Evolutionary conservation across 64 coral and sea anemone genomes (phyloP), one percentile per base, ranked within the genome.

Genomic region (Montipora efflorescens): DNA sequence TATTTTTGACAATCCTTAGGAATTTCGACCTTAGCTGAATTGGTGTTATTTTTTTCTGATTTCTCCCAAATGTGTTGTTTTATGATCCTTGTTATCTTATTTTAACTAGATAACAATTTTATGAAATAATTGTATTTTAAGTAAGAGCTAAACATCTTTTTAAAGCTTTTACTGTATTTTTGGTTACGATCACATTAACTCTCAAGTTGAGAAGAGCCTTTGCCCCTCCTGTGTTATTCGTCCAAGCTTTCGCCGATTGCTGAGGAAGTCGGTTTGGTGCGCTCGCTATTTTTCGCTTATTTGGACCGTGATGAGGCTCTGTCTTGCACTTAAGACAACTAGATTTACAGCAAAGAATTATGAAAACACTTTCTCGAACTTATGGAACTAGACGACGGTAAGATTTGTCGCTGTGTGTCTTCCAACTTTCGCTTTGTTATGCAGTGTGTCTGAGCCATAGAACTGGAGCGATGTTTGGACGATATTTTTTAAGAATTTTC

Each of bases 341-440:
- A 23, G 66, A 57, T 87, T 47, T 59, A 78, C 36, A 74, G 28
- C 9, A 58, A 93, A 93, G 67, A 88, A 84, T 88, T 74, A 93
- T 93, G 92, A 93, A 93, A 93, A 93, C 92, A 28, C 80, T 81
- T 22, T 80, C 84, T 93, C 84, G 92, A 74, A 93, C 59, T 74
- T 80, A 93, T 93, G 92, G 75, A 59, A 80, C 83, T 4, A 93
- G 76, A 74, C 74, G 87, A 88, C 79, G 92, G 92, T 88, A 88
- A 36, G 57, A 36, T 46, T 71, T 52, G n/a, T 50, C 8, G 45
- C 44, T 86, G 19, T 21, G 58, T 67, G 16, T 28, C 7, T 45
- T 86, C 62, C 15, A 9, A 47, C 10, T 72, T 86, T 86, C 66
- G 82, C 66, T 86, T 71, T 23, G 59, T 86, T 6, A n/a, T 7